Base-by-base conservation (phyloP, 1,140 invertebrate genomes). In the Plodia interpunctella region DNA sequence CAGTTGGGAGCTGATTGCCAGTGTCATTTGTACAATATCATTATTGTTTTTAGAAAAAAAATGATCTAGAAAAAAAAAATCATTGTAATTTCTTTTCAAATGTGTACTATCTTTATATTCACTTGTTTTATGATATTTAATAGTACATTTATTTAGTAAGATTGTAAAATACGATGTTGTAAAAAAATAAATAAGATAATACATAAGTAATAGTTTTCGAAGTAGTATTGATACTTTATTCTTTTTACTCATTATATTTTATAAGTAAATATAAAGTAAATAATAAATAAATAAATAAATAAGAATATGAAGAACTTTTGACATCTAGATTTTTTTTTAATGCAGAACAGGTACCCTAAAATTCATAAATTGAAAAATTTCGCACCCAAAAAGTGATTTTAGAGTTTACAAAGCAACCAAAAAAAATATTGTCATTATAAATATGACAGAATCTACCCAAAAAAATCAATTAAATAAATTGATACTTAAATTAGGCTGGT, bases 231-330 rank as follows among this genome's bases (percentile, higher is more conserved):
- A 6, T 9, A 20, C 3, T 51, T 51, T 32, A 6, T 6, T 51
- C 18, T 11, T 51, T 20, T 51, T 51, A 53, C 51, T 21, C 19
- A 53, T 21, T 53, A 25, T 53, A 53, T 53, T 53, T 53, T 52
- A 8, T 52, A 52, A 52, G 50, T n/a, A 5, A 52, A 15, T 21
- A 28, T 5, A 28, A 28, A 28, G 28, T 28, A 28, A 28, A 28
- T 28, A 5, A 9, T n/a, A n/a, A n/a, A n/a, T n/a, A n/a, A n/a
- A n/a, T n/a, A n/a, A n/a, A n/a, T n/a, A n/a, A 25, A 53, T 53
- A 53, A 53, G 51, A 53, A 53, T 53, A 53, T 20, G 20, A 44
- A 15, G 2, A n/a, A 10, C 4, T 15, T 44, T 15, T 15, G 2
- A 44, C 5, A 44, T 44, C 15, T 44, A n/a, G 9, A 5, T 44